Base-by-base conservation (phyloP, 1,140 invertebrate genomes). In the Thaumatotibia leucotreta region DNA sequence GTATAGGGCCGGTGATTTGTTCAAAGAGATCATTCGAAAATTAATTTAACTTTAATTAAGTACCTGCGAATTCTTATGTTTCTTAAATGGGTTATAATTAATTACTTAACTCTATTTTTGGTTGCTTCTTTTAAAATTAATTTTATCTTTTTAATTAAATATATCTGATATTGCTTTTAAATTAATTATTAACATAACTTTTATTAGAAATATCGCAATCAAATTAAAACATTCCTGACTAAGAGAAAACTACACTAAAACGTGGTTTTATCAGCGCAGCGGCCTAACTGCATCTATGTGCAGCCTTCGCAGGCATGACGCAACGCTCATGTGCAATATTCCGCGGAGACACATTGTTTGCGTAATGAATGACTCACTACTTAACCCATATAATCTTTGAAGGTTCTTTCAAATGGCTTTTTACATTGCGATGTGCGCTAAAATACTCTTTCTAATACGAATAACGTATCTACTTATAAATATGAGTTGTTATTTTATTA, bases 291-390 rank as follows among this genome's bases (percentile, higher is more conserved):
- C 52, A 67, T n/a, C n/a, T n/a, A n/a, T 69, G 64, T 66, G 31
- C 69, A 66, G 69, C 61, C 63, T 61, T 69, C 68, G 68, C 66
- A 75, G 31, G 66, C 58, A 73, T 82, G 76, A 78, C 71, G 80
- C 77, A 82, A 84, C 73, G 72, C 74, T 76, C 68, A 72, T 78
- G 64, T 74, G 69, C 75, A 77, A 68, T 69, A 35, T 66, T 50
- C 65, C 50, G 63, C 63, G 68, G 70, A 69, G 63, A 76, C 75
- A 79, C 74, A 83, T 82, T 84, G 80, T 79, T 75, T 77, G 61
- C 69, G 62, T 77, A 81, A 80, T 75, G 73, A 75, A 81, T 73
- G 71, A 69, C 73, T 73, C 79, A 27, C 52, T 58, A 58, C 52
- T 58, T 58, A 58, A 58, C 52, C 52, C 24, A 58, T 58, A 58